Conservation (phyloP, 2,888 invertebrate species). For the Sepioteuthis lessoniana region DNA sequence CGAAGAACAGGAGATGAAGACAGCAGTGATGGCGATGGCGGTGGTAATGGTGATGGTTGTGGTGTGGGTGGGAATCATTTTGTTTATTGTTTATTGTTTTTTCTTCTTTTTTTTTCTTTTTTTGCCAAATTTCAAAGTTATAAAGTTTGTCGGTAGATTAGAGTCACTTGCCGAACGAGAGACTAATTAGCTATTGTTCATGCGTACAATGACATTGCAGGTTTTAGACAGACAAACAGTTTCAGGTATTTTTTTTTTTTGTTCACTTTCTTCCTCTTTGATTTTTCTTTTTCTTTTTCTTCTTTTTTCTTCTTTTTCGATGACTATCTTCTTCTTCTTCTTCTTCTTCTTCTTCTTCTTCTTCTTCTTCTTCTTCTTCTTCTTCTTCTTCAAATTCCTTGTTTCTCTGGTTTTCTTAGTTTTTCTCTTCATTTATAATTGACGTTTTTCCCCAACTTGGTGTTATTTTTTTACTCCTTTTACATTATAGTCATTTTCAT, state of each 20-base stretch:
- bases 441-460: background rate
- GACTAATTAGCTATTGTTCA: slow-evolving; percentile 33
- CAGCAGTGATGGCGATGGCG: background rate
- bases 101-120: background rate
- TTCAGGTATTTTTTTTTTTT: background rate
- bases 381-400: background rate
- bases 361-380: background rate
- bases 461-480: background rate
- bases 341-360: background rate
- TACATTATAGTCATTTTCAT: too few relatives aligned
- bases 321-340: too few relatives aligned
- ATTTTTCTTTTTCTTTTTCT: background rate
- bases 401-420: background rate
- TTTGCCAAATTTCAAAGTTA: background rate
- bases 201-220: background rate
- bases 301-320: background rate
- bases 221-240: background rate
- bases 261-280: background rate
- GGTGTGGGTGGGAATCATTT: background rate
- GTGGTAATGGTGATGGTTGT: background rate
- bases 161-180: background rate
- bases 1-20: background rate
- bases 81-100: background rate
- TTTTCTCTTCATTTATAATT: background rate
- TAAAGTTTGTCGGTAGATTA: background rate